A percentile compares a stretch with the other conserved stretches of the same genome.
These are phyloP conservation scores for Ursus arctos DNA, from an alignment of 2,113 vertebrate species.

Conservation along the genomic window DNA sequence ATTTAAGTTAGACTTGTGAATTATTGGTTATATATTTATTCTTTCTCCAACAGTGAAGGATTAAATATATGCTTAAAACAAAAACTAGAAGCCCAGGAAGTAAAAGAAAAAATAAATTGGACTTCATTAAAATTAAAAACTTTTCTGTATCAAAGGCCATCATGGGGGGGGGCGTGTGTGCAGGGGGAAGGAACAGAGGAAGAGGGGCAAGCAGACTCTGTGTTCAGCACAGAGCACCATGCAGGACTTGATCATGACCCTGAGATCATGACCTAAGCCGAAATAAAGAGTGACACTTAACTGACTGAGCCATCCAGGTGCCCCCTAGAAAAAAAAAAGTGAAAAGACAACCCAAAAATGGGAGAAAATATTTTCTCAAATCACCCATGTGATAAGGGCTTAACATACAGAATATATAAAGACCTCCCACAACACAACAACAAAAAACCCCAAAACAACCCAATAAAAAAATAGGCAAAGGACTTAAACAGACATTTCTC, in stretches of 20 bases:
- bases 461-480: constrained; percentile 19
- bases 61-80: neutral
- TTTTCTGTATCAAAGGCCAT: constrained; percentile 8
- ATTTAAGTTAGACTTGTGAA: neutral
- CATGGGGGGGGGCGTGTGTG: neutral
- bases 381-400: neutral
- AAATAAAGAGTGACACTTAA: neutral
- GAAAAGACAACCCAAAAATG: neutral
- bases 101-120: constrained; percentile 12
- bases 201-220: neutral
- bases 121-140: constrained; percentile 39
- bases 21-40: constrained; percentile 42
- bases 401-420: constrained; percentile 20
- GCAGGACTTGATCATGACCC: neutral
- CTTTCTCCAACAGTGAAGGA: neutral
- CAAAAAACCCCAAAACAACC: constrained; percentile 7
- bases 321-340: neutral
- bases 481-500: neutral
- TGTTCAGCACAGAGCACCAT: neutral
- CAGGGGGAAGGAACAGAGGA: too few relatives aligned
- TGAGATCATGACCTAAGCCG: neutral
- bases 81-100: constrained; percentile 4
- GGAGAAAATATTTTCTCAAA: neutral
- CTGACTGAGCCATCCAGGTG: neutral
- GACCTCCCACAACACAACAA: neutral